Percentiles rank a stretch among this genome's conserved stretches.
phyloP scores from a whole-genome alignment of 2,888 invertebrate genomes.

The Dascillus cervinus region DNA sequence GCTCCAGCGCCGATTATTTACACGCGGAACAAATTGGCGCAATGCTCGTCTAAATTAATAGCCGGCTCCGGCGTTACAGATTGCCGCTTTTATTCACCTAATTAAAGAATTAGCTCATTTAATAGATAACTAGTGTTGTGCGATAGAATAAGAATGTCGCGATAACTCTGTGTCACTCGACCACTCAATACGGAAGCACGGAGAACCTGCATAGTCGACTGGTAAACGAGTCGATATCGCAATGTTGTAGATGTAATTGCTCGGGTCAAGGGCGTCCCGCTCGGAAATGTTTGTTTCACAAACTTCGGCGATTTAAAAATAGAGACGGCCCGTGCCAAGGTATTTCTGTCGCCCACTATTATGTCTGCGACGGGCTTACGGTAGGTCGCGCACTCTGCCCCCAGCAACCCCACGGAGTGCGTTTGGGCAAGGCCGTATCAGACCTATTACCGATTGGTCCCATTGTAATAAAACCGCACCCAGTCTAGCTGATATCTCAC shows the following conservation, averaged over 20 bases:
- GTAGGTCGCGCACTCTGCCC: constrained; percentile 14
- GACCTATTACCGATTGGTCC: constrained; percentile 39
- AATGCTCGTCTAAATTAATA: constrained; percentile 14
- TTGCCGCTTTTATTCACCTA: constrained; percentile 8
- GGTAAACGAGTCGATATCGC: constrained; percentile 14
- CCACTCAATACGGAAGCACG: constrained; percentile 14
- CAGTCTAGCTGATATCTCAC: constrained; percentile 31
- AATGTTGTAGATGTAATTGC: constrained; percentile 14
- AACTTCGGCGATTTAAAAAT: constrained; percentile 18
- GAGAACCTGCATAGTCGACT: constrained; percentile 15
- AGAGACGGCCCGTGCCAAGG: constrained; percentile 16
- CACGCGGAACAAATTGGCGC: too few relatives aligned
- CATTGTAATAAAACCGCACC: constrained; percentile 35
- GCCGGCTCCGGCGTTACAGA: constrained; percentile 10
- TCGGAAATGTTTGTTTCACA: constrained; percentile 16
- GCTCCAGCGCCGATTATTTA: too few relatives aligned
- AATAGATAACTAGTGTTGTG: constrained; percentile 12
- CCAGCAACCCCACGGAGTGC: background rate
- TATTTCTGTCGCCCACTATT: constrained; percentile 17
- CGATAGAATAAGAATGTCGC: constrained; percentile 14
- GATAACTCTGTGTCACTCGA: constrained; percentile 11
- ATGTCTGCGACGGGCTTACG: constrained; percentile 14
- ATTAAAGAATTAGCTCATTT: constrained; percentile 14
- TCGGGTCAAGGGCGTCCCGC: constrained; percentile 14
- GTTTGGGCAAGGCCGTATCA: constrained; percentile 24